Percentiles rank a stretch among this genome's conserved stretches.
These are phyloP conservation scores for Odontesthes bonariensis DNA, from an alignment of 2,113 vertebrate genomes.

Conservation along the genomic window DNA sequence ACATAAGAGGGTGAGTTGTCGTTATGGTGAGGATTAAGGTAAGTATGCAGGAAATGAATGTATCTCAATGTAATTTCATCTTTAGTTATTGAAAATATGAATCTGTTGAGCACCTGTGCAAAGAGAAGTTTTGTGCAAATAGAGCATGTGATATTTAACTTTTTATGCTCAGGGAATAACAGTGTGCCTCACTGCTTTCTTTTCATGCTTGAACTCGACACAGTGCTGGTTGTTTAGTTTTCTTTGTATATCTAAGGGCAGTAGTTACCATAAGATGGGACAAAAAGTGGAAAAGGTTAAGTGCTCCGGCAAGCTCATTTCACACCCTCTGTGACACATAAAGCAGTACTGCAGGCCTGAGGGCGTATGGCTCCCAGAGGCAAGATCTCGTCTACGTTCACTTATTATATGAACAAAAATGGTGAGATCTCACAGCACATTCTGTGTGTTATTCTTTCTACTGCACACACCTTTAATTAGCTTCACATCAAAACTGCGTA, in stretches of 20 bases:
- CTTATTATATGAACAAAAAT: constrained; percentile 21
- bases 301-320: constrained; percentile 30
- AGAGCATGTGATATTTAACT: constrained; percentile 6
- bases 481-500: background rate
- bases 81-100: background rate
- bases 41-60: background rate
- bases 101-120: background rate
- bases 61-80: background rate
- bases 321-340: constrained; percentile 7
- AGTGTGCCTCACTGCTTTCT: background rate
- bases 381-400: constrained; percentile 23
- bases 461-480: too few relatives aligned
- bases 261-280: background rate
- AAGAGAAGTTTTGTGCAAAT: background rate
- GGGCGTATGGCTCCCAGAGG: constrained; percentile 20
- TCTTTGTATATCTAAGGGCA: constrained; percentile 2
- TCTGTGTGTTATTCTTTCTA: too few relatives aligned
- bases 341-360: background rate
- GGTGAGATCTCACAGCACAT: background rate
- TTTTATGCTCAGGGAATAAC: background rate
- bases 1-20: too few relatives aligned
- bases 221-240: background rate
- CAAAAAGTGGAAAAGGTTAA: constrained; percentile 24
- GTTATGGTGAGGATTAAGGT: too few relatives aligned
- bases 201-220: background rate